phyloP scores from a whole-genome alignment of 2,888 invertebrate genomes.

The Peribatodes rhomboidaria region DNA sequence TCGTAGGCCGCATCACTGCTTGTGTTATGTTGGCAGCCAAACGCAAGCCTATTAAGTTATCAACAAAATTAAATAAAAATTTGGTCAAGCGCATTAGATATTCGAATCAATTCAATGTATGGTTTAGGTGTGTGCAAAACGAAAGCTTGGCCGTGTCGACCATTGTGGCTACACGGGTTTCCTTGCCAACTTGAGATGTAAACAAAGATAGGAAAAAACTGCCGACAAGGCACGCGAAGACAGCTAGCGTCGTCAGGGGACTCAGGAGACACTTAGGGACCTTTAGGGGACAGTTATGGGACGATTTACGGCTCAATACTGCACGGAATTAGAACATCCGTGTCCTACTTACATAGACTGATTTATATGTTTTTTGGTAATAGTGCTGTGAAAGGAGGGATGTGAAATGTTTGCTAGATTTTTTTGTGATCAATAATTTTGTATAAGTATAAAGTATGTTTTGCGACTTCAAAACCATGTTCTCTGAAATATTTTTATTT shows the following conservation, averaged over 20 bases:
- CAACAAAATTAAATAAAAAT: too few species aligned
- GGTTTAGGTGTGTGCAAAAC: too few species aligned
- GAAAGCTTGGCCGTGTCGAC: neutral
- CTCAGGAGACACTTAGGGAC: slow-evolving; percentile 11
- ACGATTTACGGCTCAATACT: slow-evolving; percentile 48
- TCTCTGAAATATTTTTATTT: too few species aligned
- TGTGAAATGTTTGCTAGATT: neutral
- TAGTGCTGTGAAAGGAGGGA: slow-evolving; percentile 26
- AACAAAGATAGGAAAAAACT: slow-evolving; percentile 19
- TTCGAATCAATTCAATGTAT: too few species aligned
- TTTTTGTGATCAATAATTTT: neutral
- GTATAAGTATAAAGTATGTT: too few species aligned
- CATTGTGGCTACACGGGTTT: slow-evolving; percentile 1
- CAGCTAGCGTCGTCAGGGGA: slow-evolving; percentile 7
- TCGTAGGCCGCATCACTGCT: too few species aligned
- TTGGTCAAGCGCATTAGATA: too few species aligned
- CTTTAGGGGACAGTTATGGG: slow-evolving; percentile 20
- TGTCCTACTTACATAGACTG: slow-evolving; percentile 39
- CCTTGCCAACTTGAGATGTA: slow-evolving; percentile 12
- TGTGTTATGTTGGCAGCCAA: too few species aligned
- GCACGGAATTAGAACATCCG: slow-evolving; percentile 44
- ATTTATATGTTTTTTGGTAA: slow-evolving; percentile 44
- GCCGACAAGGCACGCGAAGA: slow-evolving; percentile 1
- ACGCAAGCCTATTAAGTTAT: too few species aligned
- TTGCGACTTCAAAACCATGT: too few species aligned